phyloP scores from a whole-genome alignment of 2,113 vertebrate species.

The Oreotragus oreotragus region DNA sequence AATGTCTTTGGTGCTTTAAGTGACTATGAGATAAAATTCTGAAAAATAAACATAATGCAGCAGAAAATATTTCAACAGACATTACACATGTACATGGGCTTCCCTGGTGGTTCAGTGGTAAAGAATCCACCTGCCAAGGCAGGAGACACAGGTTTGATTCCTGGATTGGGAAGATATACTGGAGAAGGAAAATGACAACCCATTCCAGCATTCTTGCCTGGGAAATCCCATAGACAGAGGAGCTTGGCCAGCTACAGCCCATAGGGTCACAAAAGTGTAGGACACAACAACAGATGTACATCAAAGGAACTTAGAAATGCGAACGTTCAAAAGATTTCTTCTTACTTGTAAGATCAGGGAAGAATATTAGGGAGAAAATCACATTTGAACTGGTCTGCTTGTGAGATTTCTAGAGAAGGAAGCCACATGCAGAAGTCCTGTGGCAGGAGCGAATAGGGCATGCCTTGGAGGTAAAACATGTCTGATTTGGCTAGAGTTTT shows the following conservation, averaged over 20 bases:
- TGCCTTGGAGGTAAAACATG: not conserved
- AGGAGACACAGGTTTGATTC: not conserved
- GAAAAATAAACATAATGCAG: not conserved
- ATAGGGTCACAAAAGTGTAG: not conserved
- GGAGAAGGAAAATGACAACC: not conserved
- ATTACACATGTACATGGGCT: not conserved
- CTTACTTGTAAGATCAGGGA: not conserved
- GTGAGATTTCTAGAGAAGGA: not conserved
- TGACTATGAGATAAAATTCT: not conserved
- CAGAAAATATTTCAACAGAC: not conserved
- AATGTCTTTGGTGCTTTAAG: not conserved
- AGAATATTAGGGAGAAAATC: not conserved
- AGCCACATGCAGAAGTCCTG: not conserved
- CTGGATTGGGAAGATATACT: not conserved
- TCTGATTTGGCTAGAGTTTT: not conserved
- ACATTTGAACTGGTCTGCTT: not conserved
- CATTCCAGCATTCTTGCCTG: not conserved
- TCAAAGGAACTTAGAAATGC: not conserved
- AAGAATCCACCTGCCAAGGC: not conserved
- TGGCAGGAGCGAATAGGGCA: not conserved
- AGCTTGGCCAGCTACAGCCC: not conserved
- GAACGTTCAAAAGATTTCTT: not conserved
- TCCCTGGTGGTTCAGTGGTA: not conserved
- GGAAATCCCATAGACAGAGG: not conserved
- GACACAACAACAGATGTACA: not conserved